These are phyloP conservation scores for Antennarius maculatus DNA, from an alignment of 2,797 vertebrate genomes.

Conservation along the genomic window DNA sequence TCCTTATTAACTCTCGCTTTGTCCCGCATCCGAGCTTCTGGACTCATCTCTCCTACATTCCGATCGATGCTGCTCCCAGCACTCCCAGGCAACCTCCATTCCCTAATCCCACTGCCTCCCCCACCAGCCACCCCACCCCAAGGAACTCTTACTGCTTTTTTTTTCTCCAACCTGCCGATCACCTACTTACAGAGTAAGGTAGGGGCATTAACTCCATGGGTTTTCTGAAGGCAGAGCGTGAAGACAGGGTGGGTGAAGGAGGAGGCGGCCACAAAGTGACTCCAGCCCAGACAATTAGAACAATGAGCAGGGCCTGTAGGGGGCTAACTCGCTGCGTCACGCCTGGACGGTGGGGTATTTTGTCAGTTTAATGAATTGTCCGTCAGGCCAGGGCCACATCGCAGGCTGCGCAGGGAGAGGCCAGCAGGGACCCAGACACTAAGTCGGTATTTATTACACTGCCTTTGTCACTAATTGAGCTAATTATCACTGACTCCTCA, in stretches of 20 bases:
- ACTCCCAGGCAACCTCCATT: constrained; percentile 93
- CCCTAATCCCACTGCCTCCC: constrained; percentile 83
- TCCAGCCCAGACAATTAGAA: constrained; percentile 93
- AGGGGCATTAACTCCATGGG: constrained; percentile 86
- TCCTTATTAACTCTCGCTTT: constrained; percentile 95
- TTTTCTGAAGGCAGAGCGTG: constrained; percentile 81
- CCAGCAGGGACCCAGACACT: constrained; percentile 99
- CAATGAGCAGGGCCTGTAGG: constrained; percentile 94
- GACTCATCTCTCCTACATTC: constrained; percentile 97
- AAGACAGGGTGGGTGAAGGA: constrained; percentile 79
- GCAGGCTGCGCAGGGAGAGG: constrained; percentile 93
- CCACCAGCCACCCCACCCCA: constrained; percentile 81
- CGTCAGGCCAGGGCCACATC: constrained; percentile 95
- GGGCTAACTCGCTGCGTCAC: constrained; percentile 99
- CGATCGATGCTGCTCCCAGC: constrained; percentile 86
- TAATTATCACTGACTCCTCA: constrained; percentile 99
- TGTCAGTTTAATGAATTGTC: constrained; percentile 99
- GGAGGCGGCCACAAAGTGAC: constrained; percentile 87
- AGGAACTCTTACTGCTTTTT: constrained; percentile 83
- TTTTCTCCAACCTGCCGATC: constrained; percentile 91
- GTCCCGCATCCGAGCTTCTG: constrained; percentile 86
- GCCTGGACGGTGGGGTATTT: constrained; percentile 98
- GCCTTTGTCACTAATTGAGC: constrained; percentile 99
- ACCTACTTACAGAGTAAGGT: constrained; percentile 96
- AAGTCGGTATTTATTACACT: constrained; percentile 99